A percentile compares a stretch with the other conserved stretches of the same genome.
Conservation (phyloP, 1,140 invertebrate genomes). For the Aradophagus sp. region DNA sequence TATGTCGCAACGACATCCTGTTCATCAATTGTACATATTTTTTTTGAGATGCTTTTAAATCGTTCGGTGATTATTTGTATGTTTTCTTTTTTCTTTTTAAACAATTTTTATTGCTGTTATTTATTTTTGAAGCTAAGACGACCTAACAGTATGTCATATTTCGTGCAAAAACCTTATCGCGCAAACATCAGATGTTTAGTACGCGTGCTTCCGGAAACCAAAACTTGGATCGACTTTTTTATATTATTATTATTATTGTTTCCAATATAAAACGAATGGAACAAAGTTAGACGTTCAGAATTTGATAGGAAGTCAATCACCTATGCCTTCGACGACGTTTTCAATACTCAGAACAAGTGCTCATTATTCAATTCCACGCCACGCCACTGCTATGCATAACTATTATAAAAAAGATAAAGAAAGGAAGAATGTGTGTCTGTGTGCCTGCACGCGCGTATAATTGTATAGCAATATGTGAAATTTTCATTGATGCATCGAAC, state of each 20-base stretch:
- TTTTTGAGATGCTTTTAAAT: constrained; percentile 7
- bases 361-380: constrained; percentile 27
- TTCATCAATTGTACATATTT: constrained; percentile 26
- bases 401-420: background rate
- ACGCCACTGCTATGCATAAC: constrained; percentile 1
- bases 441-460: background rate
- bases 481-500: constrained; percentile 22
- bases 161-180: background rate
- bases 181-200: constrained; percentile 3
- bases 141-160: background rate
- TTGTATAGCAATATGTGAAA: constrained; percentile 9
- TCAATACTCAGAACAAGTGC: constrained; percentile 29
- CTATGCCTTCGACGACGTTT: constrained; percentile 25
- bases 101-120: constrained; percentile 21
- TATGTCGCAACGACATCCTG: background rate
- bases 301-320: constrained; percentile 11
- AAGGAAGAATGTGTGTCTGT: too few species aligned
- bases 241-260: background rate
- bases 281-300: too few species aligned
- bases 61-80: constrained; percentile 10
- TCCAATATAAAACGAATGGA: too few species aligned
- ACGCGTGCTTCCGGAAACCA: constrained; percentile 4
- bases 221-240: background rate
- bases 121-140: too few species aligned
- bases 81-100: constrained; percentile 1